A percentile compares a stretch with the other conserved stretches of the same genome.
Evolutionary conservation across 2,888 invertebrate species (phyloP).

Genomic region (Dorcus hopei): DNA sequence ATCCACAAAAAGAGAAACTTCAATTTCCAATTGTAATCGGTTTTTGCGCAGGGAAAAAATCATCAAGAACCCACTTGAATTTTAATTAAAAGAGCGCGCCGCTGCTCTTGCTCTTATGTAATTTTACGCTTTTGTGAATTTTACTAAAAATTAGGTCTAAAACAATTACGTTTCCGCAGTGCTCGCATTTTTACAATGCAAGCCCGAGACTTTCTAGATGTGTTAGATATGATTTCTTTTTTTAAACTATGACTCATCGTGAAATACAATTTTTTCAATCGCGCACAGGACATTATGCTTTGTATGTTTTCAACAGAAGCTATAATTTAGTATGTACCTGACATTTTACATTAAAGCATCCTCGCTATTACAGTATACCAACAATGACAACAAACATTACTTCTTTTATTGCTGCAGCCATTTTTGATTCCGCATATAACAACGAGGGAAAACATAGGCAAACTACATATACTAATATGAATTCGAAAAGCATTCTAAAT

Average conservation of each 20-base stretch:
- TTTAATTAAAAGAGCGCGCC: constrained; percentile 32
- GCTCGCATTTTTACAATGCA: constrained; percentile 8
- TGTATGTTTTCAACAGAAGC: too few relatives aligned
- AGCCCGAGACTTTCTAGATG: constrained; percentile 15
- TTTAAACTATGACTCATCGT: background rate
- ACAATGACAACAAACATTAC: too few relatives aligned
- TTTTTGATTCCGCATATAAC: too few relatives aligned
- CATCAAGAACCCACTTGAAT: constrained; percentile 11
- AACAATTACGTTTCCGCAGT: constrained; percentile 18
- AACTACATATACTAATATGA: too few relatives aligned
- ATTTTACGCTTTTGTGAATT: constrained; percentile 35
- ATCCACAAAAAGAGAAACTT: constrained; percentile 37
- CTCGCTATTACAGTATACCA: too few relatives aligned
- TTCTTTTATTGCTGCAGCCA: too few relatives aligned
- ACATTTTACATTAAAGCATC: too few relatives aligned
- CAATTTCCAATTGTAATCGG: constrained; percentile 11
- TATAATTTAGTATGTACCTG: too few relatives aligned
- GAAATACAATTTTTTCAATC: too few relatives aligned
- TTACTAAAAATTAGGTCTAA: constrained; percentile 18
- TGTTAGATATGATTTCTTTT: constrained; percentile 3
- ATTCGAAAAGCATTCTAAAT: too few relatives aligned
- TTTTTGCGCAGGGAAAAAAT: constrained; percentile 6
- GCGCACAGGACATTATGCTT: too few relatives aligned
- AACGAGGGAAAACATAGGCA: too few relatives aligned
- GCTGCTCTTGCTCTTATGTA: constrained; percentile 30